phyloP scores from a whole-genome alignment of 2,113 vertebrate species.

The Propithecus coquereli region DNA sequence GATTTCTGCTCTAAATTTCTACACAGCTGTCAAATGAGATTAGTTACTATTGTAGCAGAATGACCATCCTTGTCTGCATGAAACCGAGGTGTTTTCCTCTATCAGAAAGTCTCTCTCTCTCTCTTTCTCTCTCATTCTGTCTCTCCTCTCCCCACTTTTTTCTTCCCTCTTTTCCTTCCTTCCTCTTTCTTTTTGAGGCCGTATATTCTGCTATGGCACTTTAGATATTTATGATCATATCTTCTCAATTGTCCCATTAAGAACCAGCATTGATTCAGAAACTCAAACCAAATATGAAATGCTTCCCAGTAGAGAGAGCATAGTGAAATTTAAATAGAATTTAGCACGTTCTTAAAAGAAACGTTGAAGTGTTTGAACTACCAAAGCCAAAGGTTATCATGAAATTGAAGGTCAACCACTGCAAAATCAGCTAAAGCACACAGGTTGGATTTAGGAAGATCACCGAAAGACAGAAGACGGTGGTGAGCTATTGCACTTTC shows the following conservation, averaged over 20 bases:
- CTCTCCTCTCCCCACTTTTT: background rate
- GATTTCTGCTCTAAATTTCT: background rate
- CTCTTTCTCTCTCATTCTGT: background rate
- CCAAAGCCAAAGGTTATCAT: background rate
- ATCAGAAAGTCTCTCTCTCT: background rate
- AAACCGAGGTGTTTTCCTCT: background rate
- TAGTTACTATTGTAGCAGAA: background rate
- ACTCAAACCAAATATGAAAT: background rate
- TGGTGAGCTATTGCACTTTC: background rate
- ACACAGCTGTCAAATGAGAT: background rate
- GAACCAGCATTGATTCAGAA: background rate
- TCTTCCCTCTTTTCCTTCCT: background rate
- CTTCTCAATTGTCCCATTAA: background rate
- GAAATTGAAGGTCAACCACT: background rate
- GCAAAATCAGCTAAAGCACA: background rate
- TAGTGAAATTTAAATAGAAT: background rate
- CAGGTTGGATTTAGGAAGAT: background rate
- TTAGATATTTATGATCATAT: background rate
- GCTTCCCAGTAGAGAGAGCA: background rate
- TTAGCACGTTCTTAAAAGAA: slow-evolving; percentile 38
- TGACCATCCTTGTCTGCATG: background rate
- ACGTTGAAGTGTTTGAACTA: background rate
- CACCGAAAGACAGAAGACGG: background rate
- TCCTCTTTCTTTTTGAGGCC: background rate
- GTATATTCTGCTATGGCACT: background rate